phyloP scores from a whole-genome alignment of 2,888 invertebrate genomes.

The Calameuta pallipes region DNA sequence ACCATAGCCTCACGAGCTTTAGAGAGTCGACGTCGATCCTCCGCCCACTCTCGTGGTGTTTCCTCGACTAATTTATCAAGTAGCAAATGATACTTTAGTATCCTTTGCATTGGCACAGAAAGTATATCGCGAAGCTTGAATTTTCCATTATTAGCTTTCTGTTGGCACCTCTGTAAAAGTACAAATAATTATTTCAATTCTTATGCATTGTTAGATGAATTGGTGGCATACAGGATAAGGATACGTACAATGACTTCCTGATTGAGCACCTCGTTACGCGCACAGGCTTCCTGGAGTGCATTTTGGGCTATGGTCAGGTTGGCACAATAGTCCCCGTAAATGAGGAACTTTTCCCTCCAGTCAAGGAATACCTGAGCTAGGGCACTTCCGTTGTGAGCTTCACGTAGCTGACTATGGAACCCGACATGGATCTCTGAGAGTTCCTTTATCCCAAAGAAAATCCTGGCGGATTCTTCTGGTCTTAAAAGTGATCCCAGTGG shows the following conservation, averaged over 20 bases:
- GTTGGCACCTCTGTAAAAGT: slow-evolving; percentile 84
- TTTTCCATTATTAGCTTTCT: slow-evolving; percentile 93
- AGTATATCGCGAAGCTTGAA: slow-evolving; percentile 95
- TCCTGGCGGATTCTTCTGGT: slow-evolving; percentile 79
- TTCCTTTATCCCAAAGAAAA: slow-evolving; percentile 93
- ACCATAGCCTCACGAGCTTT: slow-evolving; percentile 95
- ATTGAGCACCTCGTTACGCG: slow-evolving; percentile 74
- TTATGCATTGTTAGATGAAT: neutral
- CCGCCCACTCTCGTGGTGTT: slow-evolving; percentile 85
- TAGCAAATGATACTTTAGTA: slow-evolving; percentile 96
- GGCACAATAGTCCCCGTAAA: slow-evolving; percentile 97
- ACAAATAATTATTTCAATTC: slow-evolving; percentile 10
- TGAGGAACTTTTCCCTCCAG: slow-evolving; percentile 89
- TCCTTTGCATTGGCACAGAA: slow-evolving; percentile 98
- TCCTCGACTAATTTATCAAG: slow-evolving; percentile 90
- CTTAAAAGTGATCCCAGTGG: slow-evolving; percentile 80
- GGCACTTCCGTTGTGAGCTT: slow-evolving; percentile 74
- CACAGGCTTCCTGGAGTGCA: slow-evolving; percentile 81
- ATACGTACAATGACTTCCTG: slow-evolving; percentile 76
- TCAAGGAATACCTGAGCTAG: slow-evolving; percentile 83
- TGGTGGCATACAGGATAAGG: neutral
- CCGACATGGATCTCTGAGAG: slow-evolving; percentile 87
- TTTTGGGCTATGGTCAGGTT: slow-evolving; percentile 92
- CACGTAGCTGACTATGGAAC: slow-evolving; percentile 83
- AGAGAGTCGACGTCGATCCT: slow-evolving; percentile 85